Conservation (phyloP, 2,113 vertebrate genomes). For the Nibea albiflora region DNA sequence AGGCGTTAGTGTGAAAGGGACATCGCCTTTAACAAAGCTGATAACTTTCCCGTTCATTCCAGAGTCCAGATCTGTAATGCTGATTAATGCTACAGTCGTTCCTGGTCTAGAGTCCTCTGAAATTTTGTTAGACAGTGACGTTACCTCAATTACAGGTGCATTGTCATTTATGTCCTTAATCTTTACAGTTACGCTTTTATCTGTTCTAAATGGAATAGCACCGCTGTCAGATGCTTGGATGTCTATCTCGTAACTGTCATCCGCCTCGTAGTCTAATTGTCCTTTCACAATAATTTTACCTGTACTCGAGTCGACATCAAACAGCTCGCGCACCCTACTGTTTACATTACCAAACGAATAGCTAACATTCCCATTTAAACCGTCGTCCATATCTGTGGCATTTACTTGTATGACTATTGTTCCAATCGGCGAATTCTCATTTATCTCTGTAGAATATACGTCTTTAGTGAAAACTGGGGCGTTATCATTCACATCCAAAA, state of each 20-base stretch:
- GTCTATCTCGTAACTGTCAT: conserved; percentile 41
- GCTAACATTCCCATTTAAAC: conserved; percentile 60
- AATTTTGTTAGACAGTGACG: conserved; percentile 65
- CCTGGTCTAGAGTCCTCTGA: conserved; percentile 66
- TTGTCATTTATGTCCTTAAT: conserved; percentile 87
- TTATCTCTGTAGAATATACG: conserved; percentile 39
- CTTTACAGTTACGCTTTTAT: conserved; percentile 69
- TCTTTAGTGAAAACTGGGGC: conserved; percentile 66
- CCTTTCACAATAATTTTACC: conserved; percentile 58
- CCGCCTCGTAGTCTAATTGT: conserved; percentile 38
- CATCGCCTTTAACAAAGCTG: conserved; percentile 38
- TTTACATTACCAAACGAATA: conserved; percentile 68
- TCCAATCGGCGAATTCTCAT: conserved; percentile 61
- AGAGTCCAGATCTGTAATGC: conserved; percentile 72
- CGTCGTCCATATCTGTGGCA: conserved; percentile 70
- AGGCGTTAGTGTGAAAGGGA: conserved; percentile 71
- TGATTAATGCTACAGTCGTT: conserved; percentile 71
- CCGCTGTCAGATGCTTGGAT: conserved; percentile 50
- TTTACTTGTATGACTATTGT: conserved; percentile 64
- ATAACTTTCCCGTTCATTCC: conserved; percentile 70
- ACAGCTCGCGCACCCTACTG: conserved; percentile 45
- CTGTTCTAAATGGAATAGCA: conserved; percentile 34
- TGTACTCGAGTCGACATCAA: conserved; percentile 63
- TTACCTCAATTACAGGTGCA: conserved; percentile 73
- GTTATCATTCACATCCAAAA: conserved; percentile 75